phyloP scores from a whole-genome alignment of 2,797 vertebrate species.

The Hippoglossus hippoglossus region DNA sequence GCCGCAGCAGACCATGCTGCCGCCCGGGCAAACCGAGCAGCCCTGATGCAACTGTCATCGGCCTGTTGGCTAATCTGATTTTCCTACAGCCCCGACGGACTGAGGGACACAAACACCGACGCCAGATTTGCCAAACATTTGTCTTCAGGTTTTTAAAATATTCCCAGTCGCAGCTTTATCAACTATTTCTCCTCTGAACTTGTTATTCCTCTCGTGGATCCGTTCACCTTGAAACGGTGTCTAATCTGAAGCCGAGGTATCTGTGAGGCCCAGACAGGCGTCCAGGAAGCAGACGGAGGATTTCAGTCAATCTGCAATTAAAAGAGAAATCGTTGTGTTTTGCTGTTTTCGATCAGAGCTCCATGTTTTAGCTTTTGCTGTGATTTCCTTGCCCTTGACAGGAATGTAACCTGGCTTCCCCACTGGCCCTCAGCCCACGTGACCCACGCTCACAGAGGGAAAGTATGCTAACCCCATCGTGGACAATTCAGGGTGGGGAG shows the following conservation, averaged over 20 bases:
- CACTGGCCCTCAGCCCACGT: neutral
- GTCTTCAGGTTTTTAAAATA: neutral
- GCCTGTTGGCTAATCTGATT: slow-evolving; percentile 48
- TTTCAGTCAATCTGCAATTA: slow-evolving; percentile 19
- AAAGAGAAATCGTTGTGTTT: slow-evolving; percentile 12
- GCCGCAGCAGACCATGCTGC: slow-evolving; percentile 21
- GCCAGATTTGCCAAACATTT: neutral
- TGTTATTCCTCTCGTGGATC: neutral
- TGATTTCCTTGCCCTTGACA: slow-evolving; percentile 9
- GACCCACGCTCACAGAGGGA: slow-evolving; percentile 9
- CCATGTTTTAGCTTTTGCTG: neutral
- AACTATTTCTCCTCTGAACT: neutral
- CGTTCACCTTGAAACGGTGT: slow-evolving; percentile 9
- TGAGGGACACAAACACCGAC: neutral
- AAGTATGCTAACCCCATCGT: neutral
- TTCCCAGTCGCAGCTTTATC: neutral
- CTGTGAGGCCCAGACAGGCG: neutral
- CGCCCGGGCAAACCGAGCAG: too few relatives aligned
- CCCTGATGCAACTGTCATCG: too few relatives aligned
- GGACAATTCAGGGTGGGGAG: neutral
- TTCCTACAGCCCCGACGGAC: neutral
- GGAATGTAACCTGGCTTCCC: neutral
- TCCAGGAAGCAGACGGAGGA: slow-evolving; percentile 32
- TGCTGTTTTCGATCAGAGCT: neutral
- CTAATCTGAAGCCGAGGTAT: slow-evolving; percentile 17